Conservation (phyloP, 2,888 invertebrate genomes). For the Phorcus lineatus region DNA sequence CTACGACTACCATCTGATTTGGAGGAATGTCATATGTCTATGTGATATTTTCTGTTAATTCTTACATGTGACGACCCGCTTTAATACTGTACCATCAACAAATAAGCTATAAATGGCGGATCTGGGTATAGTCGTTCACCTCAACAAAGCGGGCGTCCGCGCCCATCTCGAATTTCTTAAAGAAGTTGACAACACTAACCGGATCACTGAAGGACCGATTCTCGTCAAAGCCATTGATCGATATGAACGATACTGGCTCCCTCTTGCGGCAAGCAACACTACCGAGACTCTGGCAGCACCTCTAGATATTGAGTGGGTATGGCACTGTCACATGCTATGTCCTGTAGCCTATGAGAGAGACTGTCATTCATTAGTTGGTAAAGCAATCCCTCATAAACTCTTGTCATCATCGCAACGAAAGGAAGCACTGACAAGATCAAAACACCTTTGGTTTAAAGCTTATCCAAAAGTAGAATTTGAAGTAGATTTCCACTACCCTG, state of each 20-base stretch:
- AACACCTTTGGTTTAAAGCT: neutral
- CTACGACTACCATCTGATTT: too few species aligned
- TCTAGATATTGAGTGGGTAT: slow-evolving; percentile 77
- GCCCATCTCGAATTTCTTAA: slow-evolving; percentile 62
- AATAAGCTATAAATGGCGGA: too few species aligned
- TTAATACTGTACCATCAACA: too few species aligned
- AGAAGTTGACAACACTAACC: slow-evolving; percentile 51
- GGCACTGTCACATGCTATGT: slow-evolving; percentile 75
- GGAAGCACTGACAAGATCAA: neutral
- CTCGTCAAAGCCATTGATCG: slow-evolving; percentile 75
- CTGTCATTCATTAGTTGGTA: slow-evolving; percentile 50
- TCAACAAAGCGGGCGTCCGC: slow-evolving; percentile 29
- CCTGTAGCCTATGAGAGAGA: slow-evolving; percentile 65
- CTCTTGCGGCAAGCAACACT: slow-evolving; percentile 68
- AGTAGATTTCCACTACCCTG: neutral
- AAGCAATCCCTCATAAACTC: slow-evolving; percentile 72
- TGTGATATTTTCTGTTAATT: too few species aligned
- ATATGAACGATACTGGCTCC: slow-evolving; percentile 76
- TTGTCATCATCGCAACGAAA: slow-evolving; percentile 57
- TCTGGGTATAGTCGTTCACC: neutral
- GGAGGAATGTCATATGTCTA: too few species aligned
- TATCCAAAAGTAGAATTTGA: neutral
- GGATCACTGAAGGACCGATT: slow-evolving; percentile 67
- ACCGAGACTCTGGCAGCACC: slow-evolving; percentile 64
- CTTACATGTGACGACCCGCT: too few species aligned